Evolutionary conservation across 2,797 vertebrate species (phyloP), one percentile per base, ranked within the genome.

Genomic region (Microchirus variegatus): DNA sequence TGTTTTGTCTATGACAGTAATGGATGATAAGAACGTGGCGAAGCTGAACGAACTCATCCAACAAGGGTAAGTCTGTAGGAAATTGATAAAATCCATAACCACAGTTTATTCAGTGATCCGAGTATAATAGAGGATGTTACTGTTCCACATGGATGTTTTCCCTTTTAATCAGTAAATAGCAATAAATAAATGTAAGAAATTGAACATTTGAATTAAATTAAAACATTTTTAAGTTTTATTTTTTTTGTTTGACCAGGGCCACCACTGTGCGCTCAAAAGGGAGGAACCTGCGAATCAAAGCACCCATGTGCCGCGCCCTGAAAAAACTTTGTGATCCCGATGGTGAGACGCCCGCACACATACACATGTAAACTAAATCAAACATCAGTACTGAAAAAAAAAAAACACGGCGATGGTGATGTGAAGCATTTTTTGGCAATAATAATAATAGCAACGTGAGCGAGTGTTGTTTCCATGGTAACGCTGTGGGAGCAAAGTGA

Each of bases 301-400:
- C 96, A 0, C 98, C 98, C 0, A 99, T 99, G 97, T 99, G 98
- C 75, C 92, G 97, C 10, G 97, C 98, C 1, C 89, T 99, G 82
- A 99, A 99, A 91, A 99, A 97, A 73, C 95, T 99, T 52, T 99
- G 97, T 22, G 97, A 99, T 85, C 98, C 98, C n/a, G 97, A 99
- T 7, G 97, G 97, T 96, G 89, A 81, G 47, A 73, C 9, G 12
- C 5, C 13, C 17, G 10, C 10, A 43, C 48, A 44, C 19, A 35
- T 11, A 16, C 50, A 45, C 50, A 45, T 5, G 5, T 45, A 61
- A 43, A 54, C 26, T 63, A 64, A 71, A 80, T 22, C 55, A 65
- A 76, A 56, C 52, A 36, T 40, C 16, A n/a, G 15, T 12, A 44
- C 50, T 58, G 19, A 68, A 63, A 3, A 66, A 63, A 18, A 49